Conservation (phyloP, 2,888 invertebrate species). For the Nemotelus nigrinus region DNA sequence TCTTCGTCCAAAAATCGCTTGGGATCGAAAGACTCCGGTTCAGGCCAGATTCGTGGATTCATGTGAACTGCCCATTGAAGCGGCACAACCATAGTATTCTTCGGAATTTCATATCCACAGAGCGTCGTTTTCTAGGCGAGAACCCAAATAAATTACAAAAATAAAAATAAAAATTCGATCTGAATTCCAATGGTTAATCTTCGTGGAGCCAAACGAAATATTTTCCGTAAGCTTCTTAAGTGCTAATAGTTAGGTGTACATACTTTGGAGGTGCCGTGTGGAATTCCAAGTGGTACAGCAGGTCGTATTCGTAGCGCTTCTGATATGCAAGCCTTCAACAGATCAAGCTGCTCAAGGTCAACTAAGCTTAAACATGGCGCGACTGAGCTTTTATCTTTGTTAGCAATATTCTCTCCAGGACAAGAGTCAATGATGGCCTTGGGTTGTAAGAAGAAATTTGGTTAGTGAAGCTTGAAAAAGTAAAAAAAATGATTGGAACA, state of each 20-base stretch:
- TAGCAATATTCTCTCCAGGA: no score
- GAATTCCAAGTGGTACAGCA: conserved; percentile 85
- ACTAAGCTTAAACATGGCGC: conserved; percentile 49
- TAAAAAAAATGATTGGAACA: no score
- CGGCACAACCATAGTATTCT: conserved; percentile 79
- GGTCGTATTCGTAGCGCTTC: conserved; percentile 83
- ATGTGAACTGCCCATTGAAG: conserved; percentile 84
- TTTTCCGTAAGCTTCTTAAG: background rate
- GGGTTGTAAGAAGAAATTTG: no score
- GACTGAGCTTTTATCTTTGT: no score
- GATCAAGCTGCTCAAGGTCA: conserved; percentile 58
- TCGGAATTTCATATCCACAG: conserved; percentile 69
- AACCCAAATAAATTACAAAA: conserved; percentile 5
- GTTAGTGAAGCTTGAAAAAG: no score
- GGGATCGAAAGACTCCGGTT: conserved; percentile 76
- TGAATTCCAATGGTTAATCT: conserved; percentile 23
- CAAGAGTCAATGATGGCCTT: no score
- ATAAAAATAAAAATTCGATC: conserved; percentile 9
- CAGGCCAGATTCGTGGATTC: conserved; percentile 73
- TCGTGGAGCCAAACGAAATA: conserved; percentile 7
- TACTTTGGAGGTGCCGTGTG: conserved; percentile 76
- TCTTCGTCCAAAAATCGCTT: conserved; percentile 74
- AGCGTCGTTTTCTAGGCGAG: conserved; percentile 20
- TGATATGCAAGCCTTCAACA: conserved; percentile 73
- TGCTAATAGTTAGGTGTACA: background rate